phyloP scores from a whole-genome alignment of 2,113 vertebrate species.

The Monopterus albus region DNA sequence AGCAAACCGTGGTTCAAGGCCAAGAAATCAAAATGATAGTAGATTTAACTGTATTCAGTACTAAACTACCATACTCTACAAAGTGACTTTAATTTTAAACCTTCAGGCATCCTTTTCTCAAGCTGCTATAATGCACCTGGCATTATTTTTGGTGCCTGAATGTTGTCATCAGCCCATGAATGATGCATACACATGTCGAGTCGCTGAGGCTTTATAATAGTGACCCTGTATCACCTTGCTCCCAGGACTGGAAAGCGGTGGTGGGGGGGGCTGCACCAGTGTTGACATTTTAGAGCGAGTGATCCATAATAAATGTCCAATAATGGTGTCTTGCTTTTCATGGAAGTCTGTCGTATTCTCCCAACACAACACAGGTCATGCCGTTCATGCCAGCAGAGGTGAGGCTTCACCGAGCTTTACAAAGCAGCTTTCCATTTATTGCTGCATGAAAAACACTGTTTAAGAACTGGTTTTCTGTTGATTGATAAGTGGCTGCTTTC shows the following conservation, averaged over 20 bases:
- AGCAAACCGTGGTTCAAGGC: neutral
- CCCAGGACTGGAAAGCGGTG: neutral
- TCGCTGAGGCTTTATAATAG: constrained; percentile 45
- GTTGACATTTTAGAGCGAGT: constrained; percentile 78
- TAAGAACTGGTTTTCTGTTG: constrained; percentile 40
- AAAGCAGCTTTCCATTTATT: constrained; percentile 57
- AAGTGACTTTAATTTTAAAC: neutral
- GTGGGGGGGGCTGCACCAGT: constrained; percentile 51
- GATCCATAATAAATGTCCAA: constrained; percentile 70
- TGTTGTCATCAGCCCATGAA: constrained; percentile 36
- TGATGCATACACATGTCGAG: constrained; percentile 51
- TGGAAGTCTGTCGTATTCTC: constrained; percentile 49
- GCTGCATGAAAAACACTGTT: constrained; percentile 26
- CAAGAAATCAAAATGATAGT: constrained; percentile 1
- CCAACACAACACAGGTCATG: constrained; percentile 41
- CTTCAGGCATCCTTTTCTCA: neutral
- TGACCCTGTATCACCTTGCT: constrained; percentile 41
- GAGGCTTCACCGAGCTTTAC: constrained; percentile 55
- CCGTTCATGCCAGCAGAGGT: constrained; percentile 29
- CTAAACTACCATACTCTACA: neutral
- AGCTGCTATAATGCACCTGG: neutral
- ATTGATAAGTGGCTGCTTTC: constrained; percentile 47
- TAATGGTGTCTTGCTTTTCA: constrained; percentile 65
- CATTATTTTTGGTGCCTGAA: neutral
- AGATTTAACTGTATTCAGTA: neutral